Evolutionary conservation across 2,888 invertebrate species (phyloP).

Genomic region (Arctia plantaginis): DNA sequence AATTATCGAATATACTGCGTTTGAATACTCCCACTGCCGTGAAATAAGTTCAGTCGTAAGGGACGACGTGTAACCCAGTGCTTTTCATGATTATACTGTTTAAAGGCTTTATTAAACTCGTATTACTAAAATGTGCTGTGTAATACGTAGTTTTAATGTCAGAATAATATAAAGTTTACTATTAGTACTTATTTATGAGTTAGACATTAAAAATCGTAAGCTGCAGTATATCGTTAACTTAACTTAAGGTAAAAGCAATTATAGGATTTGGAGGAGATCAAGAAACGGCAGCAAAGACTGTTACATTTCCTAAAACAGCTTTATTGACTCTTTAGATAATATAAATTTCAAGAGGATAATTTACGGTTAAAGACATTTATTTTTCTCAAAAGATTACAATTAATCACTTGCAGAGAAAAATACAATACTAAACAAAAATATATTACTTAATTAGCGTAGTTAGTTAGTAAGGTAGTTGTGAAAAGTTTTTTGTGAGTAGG

Average conservation of each 20-base stretch:
- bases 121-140: slow-evolving; percentile 10
- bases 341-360: background rate
- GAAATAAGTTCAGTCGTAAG: slow-evolving; percentile 38
- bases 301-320: background rate
- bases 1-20: slow-evolving; percentile 35
- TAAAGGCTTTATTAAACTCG: slow-evolving; percentile 53
- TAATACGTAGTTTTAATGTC: background rate
- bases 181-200: background rate
- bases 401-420: no score
- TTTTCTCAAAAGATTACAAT: no score
- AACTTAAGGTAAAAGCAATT: background rate
- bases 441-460: no score
- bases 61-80: slow-evolving; percentile 39
- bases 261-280: background rate
- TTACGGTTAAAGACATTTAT: background rate
- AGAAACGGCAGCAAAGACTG: background rate
- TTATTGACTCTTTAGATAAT: background rate
- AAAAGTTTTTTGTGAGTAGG: no score
- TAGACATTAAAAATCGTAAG: background rate
- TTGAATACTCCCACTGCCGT: background rate
- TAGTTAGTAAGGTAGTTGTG: no score
- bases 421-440: no score
- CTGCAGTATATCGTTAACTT: background rate
- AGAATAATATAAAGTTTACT: background rate
- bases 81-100: slow-evolving; percentile 56